Base-by-base conservation (phyloP, 2,888 invertebrate species). In the Ashinkailepas kermadecensis region DNA sequence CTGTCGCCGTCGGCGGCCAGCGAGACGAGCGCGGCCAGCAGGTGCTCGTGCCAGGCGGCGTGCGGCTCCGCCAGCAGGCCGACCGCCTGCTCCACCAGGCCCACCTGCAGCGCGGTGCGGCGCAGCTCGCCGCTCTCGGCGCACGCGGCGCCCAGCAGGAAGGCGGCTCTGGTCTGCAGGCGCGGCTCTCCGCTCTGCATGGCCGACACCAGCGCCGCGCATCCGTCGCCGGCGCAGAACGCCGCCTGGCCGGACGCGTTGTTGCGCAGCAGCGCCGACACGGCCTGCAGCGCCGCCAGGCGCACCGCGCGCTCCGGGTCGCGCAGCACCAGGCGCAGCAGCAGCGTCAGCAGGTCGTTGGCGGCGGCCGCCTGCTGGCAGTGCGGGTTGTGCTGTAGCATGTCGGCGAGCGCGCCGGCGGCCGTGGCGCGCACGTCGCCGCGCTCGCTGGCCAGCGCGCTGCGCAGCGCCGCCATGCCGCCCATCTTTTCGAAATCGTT, bases 401-500 rank as follows among this genome's bases (percentile, higher is more conserved):
- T 79, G 58, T 79, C 79, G 79, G 58, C 79, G 13, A 79, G 23
- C 23, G 25, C 79, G 25, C 79, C 79, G 79, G 57, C 79, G 9
- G 79, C 79, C 10, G 57, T n/a, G 58, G 57, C 79, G 23, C 79
- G 58, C 7, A 79, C 15, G 12, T 79, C 79, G 23, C 23, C 79
- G 79, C 58, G 58, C 6, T 12, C 57, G 25, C 58, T 79, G n/a
- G 11, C 23, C 58, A 79, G 79, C 58, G 4, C 11, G n/a, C n/a
- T 2, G 21, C 18, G 79, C 79, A 79, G 56, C 58, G 58, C 79
- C 58, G 23, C 58, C 58, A 79, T 58, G 23, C 79, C 79, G 58
- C 58, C 79, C 79, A 79, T 57, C 79, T 79, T 79, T 58, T 79
- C 23, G 58, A 79, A 59, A 15, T 79, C 79, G 79, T 79, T 79